phyloP scores from a whole-genome alignment of 2,797 vertebrate species.

The Phoxinus dragarum region DNA sequence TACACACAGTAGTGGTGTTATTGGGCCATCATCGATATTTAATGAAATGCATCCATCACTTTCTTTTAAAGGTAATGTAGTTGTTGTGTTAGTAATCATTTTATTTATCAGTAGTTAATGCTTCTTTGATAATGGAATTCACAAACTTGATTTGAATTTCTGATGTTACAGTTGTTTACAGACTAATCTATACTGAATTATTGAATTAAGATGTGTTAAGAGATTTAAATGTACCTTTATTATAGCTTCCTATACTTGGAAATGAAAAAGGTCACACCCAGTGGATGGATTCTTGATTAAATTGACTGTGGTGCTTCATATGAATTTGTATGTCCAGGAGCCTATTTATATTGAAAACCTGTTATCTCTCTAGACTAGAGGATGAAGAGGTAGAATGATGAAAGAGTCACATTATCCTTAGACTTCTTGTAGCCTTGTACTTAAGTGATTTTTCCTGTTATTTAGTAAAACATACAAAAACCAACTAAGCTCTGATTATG shows the following conservation, averaged over 20 bases:
- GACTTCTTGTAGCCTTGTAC: neutral
- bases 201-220: neutral
- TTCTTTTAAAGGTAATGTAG: neutral
- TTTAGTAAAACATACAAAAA: neutral
- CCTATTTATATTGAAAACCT: neutral
- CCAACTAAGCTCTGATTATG: slow-evolving; percentile 70
- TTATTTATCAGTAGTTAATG: neutral
- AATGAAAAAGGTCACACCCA: neutral
- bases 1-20: neutral
- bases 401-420: neutral
- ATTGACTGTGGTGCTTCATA: neutral
- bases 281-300: neutral
- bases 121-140: neutral
- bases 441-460: neutral
- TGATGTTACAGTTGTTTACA: neutral
- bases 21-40: neutral
- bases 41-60: neutral
- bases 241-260: neutral
- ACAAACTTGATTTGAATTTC: neutral
- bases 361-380: neutral
- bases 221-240: neutral
- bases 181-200: neutral
- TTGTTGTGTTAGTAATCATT: neutral
- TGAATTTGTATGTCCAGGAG: neutral
- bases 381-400: neutral